Evolutionary conservation across 2,888 invertebrate genomes (phyloP), one percentile per base, ranked within the genome.

Genomic region (Hoplodrina ambigua): DNA sequence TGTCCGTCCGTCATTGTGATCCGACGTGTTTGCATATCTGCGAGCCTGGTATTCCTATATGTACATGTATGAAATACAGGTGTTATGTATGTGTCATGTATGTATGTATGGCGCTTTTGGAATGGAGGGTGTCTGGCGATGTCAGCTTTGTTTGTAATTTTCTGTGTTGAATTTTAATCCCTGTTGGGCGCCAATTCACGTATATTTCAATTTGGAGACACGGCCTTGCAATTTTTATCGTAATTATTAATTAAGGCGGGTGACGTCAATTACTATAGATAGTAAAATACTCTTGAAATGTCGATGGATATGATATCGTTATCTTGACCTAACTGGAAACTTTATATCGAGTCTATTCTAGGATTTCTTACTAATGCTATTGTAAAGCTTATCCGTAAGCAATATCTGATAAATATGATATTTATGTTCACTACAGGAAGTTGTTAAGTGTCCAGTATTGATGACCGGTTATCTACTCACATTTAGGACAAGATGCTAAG

Each of bases 1-100:
- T 85, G 89, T 88, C 85, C 78, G 83, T 86, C 82, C 78, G 83
- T 86, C 84, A 79, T 78, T 81, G 78, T 79, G 83, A 69, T 73
- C 53, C 80, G 78, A 80, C 66, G 79, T 83, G 77, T 85, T 86
- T 87, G 81, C 80, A 84, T 86, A 82, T 85, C 78, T 78, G 81
- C 59, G 58, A 57, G 75, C 69, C 78, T 85, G 80, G 82, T 81
- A 78, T 11, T 17, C 50, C 55, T 62, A 65, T 78, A 64, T 72
- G 57, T 57, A 59, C 71, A 50, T 69, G 44, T 49, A 59, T 69
- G 74, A 13, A 56, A 62, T 58, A 69, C 62, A 76, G 59, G n/a
- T 44, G 54, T 37, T 53, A 33, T 52, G 41, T 59, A 25, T 25
- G 25, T 25, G 25, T 25, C 25, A 25, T 25, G 25, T 10, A 15